phyloP scores from a whole-genome alignment of 2,888 invertebrate genomes.

The Spilarctia lutea region DNA sequence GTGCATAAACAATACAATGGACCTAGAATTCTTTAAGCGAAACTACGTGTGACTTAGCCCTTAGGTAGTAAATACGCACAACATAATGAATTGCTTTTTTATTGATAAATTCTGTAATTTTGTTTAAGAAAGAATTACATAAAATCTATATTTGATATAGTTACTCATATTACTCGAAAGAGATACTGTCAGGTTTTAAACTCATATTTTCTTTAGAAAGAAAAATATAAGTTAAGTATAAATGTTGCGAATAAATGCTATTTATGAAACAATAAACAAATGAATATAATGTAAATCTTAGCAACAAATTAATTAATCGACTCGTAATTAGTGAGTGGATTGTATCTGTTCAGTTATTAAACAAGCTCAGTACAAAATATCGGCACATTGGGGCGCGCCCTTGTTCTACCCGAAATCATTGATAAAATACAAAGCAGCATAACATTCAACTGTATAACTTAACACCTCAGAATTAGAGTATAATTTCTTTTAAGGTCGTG shows the following conservation, averaged over 20 bases:
- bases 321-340: slow-evolving; percentile 36
- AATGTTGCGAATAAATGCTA: neutral
- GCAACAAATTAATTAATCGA: slow-evolving; percentile 40
- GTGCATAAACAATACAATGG: too few species aligned
- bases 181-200: too few species aligned
- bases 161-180: too few species aligned
- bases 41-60: too few species aligned
- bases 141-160: too few species aligned
- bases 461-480: slow-evolving; percentile 25
- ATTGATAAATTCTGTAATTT: too few species aligned
- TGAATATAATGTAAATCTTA: slow-evolving; percentile 3
- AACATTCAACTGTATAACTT: slow-evolving; percentile 43
- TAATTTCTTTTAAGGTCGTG: slow-evolving; percentile 9
- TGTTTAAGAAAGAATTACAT: too few species aligned
- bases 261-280: slow-evolving; percentile 2
- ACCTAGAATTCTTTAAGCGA: too few species aligned
- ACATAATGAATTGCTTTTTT: too few species aligned
- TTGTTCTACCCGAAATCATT: slow-evolving; percentile 62
- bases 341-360: slow-evolving; percentile 50
- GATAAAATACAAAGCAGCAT: slow-evolving; percentile 44
- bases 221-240: neutral
- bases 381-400: slow-evolving; percentile 51
- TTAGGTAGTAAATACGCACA: too few species aligned
- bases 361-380: slow-evolving; percentile 45
- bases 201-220: neutral